These are phyloP conservation scores for Rhagophthalmus giganteus DNA, from an alignment of 2,888 invertebrate species.

Conservation along the genomic window DNA sequence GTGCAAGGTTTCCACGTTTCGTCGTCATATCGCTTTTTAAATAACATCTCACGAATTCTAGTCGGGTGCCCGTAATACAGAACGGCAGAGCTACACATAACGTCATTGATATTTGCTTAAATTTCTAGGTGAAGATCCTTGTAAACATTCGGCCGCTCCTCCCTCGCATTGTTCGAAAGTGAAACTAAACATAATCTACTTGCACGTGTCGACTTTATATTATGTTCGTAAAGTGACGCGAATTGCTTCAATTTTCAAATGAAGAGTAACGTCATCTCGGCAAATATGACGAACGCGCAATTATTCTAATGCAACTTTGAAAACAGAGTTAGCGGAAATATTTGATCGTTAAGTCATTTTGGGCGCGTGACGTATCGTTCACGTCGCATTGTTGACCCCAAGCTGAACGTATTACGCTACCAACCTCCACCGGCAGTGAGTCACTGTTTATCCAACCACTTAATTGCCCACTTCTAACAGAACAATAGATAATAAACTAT, in stretches of 20 bases:
- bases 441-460: no score
- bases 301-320: background rate
- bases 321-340: constrained; percentile 25
- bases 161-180: constrained; percentile 22
- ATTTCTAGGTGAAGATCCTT: constrained; percentile 20
- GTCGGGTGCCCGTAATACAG: constrained; percentile 1
- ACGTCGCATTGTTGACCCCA: constrained; percentile 24
- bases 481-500: no score
- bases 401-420: constrained; percentile 11
- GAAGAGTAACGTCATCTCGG: background rate
- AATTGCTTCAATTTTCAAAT: no score
- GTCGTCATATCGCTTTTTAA: no score
- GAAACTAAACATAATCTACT: no score
- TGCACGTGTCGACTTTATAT: no score
- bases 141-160: constrained; percentile 25
- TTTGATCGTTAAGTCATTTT: constrained; percentile 25
- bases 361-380: no score
- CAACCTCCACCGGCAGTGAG: constrained; percentile 8
- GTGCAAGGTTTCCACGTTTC: no score
- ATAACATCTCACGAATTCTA: constrained; percentile 1
- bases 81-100: no score
- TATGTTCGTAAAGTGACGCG: no score
- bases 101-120: no score
- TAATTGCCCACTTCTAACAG: no score
- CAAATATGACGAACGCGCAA: background rate